These are phyloP conservation scores for Gallinago solitaria DNA, from an alignment of 2,797 vertebrate species.

Conservation along the genomic window DNA sequence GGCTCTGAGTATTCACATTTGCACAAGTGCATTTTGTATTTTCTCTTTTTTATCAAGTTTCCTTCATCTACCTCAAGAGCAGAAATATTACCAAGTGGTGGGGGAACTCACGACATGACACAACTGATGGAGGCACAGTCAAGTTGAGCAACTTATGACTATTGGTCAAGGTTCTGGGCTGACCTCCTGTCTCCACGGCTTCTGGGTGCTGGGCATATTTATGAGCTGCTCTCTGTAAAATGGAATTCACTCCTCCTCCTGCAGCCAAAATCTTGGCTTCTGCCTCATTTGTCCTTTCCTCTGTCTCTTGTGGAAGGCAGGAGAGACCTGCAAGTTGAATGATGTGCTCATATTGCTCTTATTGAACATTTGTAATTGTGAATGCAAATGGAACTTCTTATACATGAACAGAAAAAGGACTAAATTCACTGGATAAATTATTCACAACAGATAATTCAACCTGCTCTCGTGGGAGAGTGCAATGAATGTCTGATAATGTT, in stretches of 20 bases:
- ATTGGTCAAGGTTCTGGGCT: not conserved
- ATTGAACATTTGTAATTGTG: not conserved
- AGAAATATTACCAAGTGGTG: not conserved
- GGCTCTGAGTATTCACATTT: not conserved
- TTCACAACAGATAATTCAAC: slow-evolving; percentile 63
- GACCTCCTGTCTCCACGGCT: not conserved
- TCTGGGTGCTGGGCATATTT: not conserved
- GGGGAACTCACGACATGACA: not conserved
- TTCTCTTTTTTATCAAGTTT: not conserved
- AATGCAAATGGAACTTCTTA: slow-evolving; percentile 41
- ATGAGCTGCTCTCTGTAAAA: not conserved
- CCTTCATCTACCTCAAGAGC: not conserved
- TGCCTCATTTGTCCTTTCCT: not conserved
- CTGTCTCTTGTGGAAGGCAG: not conserved
- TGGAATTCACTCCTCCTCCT: not conserved
- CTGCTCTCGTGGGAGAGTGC: not conserved
- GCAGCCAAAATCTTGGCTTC: not conserved
- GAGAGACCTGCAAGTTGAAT: not conserved
- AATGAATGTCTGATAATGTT: slow-evolving; percentile 44
- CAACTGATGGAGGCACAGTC: not conserved
- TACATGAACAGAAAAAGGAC: slow-evolving; percentile 29
- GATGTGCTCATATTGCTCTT: not conserved
- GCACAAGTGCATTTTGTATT: not conserved
- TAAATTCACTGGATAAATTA: slow-evolving; percentile 67
- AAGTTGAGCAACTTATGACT: not conserved